Evolutionary conservation across 2,888 invertebrate species (phyloP).

Genomic region (Morinoia aosen): DNA sequence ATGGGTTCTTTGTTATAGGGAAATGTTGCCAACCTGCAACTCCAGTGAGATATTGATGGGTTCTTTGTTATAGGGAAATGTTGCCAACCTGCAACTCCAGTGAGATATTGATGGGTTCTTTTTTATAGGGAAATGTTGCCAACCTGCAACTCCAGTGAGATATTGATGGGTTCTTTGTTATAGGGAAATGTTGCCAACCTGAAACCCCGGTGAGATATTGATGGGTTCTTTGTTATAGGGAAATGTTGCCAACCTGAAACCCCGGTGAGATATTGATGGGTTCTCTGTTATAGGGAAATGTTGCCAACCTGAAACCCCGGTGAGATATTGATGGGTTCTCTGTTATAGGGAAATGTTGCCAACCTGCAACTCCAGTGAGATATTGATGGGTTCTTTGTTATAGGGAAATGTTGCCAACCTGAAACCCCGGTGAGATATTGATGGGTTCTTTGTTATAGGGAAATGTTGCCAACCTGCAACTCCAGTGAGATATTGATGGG

Average conservation of each 20-base stretch:
- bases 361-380: neutral
- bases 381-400: neutral
- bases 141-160: neutral
- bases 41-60: neutral
- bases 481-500: neutral
- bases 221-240: neutral
- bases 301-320: conserved; percentile 24
- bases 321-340: neutral
- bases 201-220: neutral
- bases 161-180: neutral
- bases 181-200: conserved; percentile 20
- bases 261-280: neutral
- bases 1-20: neutral
- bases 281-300: neutral
- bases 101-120: neutral
- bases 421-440: neutral
- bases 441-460: neutral
- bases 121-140: neutral
- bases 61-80: neutral
- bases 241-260: conserved; percentile 21
- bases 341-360: neutral
- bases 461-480: conserved; percentile 23
- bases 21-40: conserved; percentile 23
- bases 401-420: conserved; percentile 20
- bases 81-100: conserved; percentile 22